Evolutionary conservation across 1,140 invertebrate genomes (phyloP).

Genomic region (Cyclina sinensis): DNA sequence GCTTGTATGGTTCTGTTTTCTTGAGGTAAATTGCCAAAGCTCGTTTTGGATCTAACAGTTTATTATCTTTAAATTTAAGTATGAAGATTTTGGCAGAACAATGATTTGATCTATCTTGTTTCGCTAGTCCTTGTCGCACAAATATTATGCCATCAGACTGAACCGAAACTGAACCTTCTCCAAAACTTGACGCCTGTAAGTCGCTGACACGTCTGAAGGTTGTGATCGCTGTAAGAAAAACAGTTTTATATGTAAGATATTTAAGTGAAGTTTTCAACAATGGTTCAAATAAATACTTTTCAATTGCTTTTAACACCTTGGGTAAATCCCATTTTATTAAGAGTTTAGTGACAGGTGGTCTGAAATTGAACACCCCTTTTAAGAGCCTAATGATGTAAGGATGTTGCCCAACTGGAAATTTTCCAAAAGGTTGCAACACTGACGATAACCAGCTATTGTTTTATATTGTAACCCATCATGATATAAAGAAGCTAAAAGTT

Average conservation of each 20-base stretch:
- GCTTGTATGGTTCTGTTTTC: slow-evolving; percentile 26
- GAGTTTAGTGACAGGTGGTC: slow-evolving; percentile 52
- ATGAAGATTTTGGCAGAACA: slow-evolving; percentile 23
- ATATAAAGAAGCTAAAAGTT: slow-evolving; percentile 34
- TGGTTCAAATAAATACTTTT: slow-evolving; percentile 61
- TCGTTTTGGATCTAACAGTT: slow-evolving; percentile 44
- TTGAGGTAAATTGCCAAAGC: slow-evolving; percentile 27
- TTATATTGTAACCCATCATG: slow-evolving; percentile 27
- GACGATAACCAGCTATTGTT: slow-evolving; percentile 42
- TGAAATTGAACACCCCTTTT: slow-evolving; percentile 53
- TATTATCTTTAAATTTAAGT: slow-evolving; percentile 43
- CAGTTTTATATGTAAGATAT: too few relatives aligned
- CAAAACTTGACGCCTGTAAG: slow-evolving; percentile 8
- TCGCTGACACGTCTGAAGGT: slow-evolving; percentile 12
- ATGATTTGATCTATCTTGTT: slow-evolving; percentile 31
- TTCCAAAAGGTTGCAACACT: slow-evolving; percentile 15
- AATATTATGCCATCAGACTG: slow-evolving; percentile 16
- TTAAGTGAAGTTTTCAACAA: slow-evolving; percentile 38
- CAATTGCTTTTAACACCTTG: slow-evolving; percentile 39
- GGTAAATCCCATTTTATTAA: slow-evolving; percentile 60
- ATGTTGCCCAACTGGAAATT: slow-evolving; percentile 44
- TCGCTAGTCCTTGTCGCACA: slow-evolving; percentile 14
- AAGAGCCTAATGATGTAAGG: slow-evolving; percentile 29
- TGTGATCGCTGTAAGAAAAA: too few relatives aligned
- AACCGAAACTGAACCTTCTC: background rate